Base-by-base conservation (phyloP, 2,888 invertebrate species). In the Belgica antarctica region DNA sequence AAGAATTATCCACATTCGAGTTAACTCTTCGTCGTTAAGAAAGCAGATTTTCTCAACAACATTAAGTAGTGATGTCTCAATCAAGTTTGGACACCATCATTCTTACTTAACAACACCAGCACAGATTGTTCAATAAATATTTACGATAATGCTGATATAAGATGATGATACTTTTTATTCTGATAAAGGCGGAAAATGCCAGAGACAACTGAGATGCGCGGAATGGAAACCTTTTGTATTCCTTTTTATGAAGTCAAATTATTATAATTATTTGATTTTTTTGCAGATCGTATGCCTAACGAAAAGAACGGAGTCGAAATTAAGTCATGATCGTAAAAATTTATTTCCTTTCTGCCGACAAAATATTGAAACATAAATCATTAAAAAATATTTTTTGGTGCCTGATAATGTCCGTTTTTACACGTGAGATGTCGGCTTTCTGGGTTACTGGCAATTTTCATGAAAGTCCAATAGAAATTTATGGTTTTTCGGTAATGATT, bases 211-310 rank as follows among this genome's bases (percentile, higher is more conserved):
- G 7, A 34, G 5, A 22, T 59, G 22, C 22, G 8, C 19, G 4
- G 22, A n/a, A n/a, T n/a, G n/a, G n/a, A 59, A 15, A 59, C 22
- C 8, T 24, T 8, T 22, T 59, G 19, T 24, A 36, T 19, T 27
- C 25, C 10, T 65, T 65, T 65, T 46, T 65, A 65, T 65, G 47
- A 65, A 46, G 7, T 22, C 17, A 65, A 65, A 65, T 65, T 65
- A 65, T 46, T 36, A 65, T 65, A 65, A 65, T 65, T 65, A 63
- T 41, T 22, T 34, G 63, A 63, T 63, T 63, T 17, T n/a, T n/a
- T n/a, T n/a, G 36, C 8, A 24, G n/a, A n/a, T n/a, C n/a, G n/a
- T n/a, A 25, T 28, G 19, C 27, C 10, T 46, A 46, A n/a, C n/a
- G n/a, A 46, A 25, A 24, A 15, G 25, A 24, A n/a, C n/a, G n/a